Evolutionary conservation across 2,797 vertebrate species (phyloP), one percentile per base, ranked within the genome.

Genomic region (Microcaecilia unicolor): DNA sequence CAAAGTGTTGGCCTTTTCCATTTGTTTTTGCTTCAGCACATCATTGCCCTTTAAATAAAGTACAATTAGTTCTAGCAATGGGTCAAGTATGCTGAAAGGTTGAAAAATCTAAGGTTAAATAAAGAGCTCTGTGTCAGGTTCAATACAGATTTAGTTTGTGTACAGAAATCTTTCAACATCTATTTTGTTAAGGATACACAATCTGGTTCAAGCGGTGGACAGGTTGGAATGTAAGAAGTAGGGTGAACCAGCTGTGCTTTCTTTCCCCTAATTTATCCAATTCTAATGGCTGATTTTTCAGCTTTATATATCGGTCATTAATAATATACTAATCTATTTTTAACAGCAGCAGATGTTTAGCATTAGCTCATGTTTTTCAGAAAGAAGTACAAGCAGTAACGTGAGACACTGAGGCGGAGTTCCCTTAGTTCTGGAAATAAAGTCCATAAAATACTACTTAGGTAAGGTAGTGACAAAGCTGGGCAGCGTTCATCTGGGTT

Each of bases 101-200:
- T 31, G 29, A 16, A 38, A 29, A 23, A 17, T 35, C 37, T 46
- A 50, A 51, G 54, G 40, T 15, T 48, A 55, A 55, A 51, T 59
- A 61, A 64, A 67, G 38, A 51, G 8, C 29, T 57, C 41, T 31
- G n/a, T 18, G 15, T 15, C 28, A 29, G 34, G 13, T 56, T 56
- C 29, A 48, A 39, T 48, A 41, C 36, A 42, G 31, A 19, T 56
- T 58, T 49, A 58, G 46, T 57, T 68, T 56, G 16, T 64, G 33
- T 61, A 54, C 53, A 65, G 48, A 74, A 74, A 62, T 64, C 35
- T 66, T 67, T 39, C 41, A 61, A 47, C 55, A 31, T 68, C 34
- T 58, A 38, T 72, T 74, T 65, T 51, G 34, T 58, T 66, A 69
- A 58, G 54, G 55, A 64, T 41, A 44, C 43, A 22, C 59, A 36